A percentile compares a stretch with the other conserved stretches of the same genome.
Evolutionary conservation across 2,113 vertebrate genomes (phyloP).

Genomic region (Anser cygnoides): DNA sequence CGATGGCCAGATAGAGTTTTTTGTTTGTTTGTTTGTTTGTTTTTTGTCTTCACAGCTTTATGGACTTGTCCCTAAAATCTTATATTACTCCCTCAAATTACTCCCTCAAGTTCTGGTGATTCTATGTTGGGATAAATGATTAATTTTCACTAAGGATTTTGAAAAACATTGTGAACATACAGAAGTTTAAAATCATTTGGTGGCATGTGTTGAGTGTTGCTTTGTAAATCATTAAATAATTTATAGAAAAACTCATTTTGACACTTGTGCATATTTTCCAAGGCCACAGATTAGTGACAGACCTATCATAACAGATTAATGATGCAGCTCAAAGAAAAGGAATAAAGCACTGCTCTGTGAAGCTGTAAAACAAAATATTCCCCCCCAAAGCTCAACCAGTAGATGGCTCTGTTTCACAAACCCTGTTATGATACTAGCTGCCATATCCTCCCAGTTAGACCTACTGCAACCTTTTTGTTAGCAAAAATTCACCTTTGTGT

Average conservation of each 20-base stretch:
- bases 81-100: background rate
- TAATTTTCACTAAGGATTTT: conserved; percentile 36
- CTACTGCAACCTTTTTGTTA: background rate
- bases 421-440: background rate
- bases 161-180: background rate
- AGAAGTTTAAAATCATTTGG: conserved; percentile 38
- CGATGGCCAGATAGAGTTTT: background rate
- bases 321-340: conserved; percentile 47
- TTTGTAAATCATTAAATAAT: conserved; percentile 59
- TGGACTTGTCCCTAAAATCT: background rate
- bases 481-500: background rate
- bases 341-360: background rate
- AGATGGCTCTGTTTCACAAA: conserved; percentile 74
- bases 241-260: conserved; percentile 49
- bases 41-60: background rate
- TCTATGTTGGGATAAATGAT: conserved; percentile 21
- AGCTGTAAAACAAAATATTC: background rate
- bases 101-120: conserved; percentile 4
- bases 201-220: background rate
- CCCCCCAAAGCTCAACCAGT: conserved; percentile 45
- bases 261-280: conserved; percentile 38
- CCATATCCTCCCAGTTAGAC: background rate
- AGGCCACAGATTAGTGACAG: conserved; percentile 50
- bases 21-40: background rate
- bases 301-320: conserved; percentile 54